Evolutionary conservation across 2,888 invertebrate genomes (phyloP), one percentile per base, ranked within the genome.

Genomic region (Craniophora ligustri): DNA sequence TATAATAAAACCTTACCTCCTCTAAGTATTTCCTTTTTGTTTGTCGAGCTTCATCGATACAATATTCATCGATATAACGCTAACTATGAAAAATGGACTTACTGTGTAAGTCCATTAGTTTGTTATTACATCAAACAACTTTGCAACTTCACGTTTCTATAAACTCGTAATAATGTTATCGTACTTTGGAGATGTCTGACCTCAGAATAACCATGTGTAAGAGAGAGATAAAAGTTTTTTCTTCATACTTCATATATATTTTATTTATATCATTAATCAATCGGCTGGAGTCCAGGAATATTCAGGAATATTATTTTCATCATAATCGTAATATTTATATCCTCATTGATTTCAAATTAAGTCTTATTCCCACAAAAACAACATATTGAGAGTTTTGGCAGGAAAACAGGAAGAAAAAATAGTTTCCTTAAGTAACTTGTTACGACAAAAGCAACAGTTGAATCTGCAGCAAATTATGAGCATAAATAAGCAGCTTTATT

Each of bases 1-100:
- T n/a, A 51, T 11, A 6, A 2, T 28, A 41, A 51, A n/a, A n/a
- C n/a, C 23, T 62, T 61, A 18, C 4, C 18, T 41, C 13, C 23
- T 14, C 2, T 5, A 39, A 10, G 14, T 3, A 42, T 48, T 42
- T 61, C 26, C 53, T 35, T 32, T 7, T n/a, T 23, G 30, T 11
- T 41, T 45, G 23, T 68, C 64, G 41, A 45, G 18, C 41, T 34
- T 30, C 14, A 11, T 23, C 19, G 16, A 53, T 34, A 62, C n/a
- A n/a, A n/a, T n/a, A n/a, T n/a, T n/a, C n/a, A n/a, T n/a, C n/a
- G n/a, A n/a, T 16, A 38, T 13, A 35, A 39, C 4, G 10, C 8
- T 64, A 41, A 64, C 42, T 28, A 47, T 47, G 72, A 59, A 50
- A 71, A 71, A 67, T 67, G 72, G 49, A 46, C 28, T 71, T 59